Evolutionary conservation across 2,888 invertebrate genomes (phyloP), one percentile per base, ranked within the genome.

Genomic region (Meteorus cinctellus): DNA sequence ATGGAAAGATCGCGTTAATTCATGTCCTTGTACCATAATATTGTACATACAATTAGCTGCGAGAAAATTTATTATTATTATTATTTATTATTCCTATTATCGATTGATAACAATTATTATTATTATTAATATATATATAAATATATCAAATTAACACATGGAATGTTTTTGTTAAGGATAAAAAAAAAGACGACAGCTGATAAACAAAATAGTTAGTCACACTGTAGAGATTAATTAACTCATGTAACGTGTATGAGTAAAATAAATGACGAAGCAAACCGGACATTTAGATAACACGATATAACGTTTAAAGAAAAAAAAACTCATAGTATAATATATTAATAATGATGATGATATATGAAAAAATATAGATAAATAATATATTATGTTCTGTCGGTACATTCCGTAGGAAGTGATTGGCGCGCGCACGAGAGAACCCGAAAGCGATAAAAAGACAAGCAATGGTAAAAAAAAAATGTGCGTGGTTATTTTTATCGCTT

Each of bases 11-110:
- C 72, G 68, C 63, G 67, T 29, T 71, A 48, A 75, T 41, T 74
- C 78, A 62, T 79, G 75, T 77, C 75, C 71, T 55, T 86, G 85
- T 84, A 86, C 66, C 78, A 86, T 86, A 86, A 81, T 81, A 82
- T 79, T 88, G 87, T 88, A 88, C 84, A 87, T 87, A 86, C 79
- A 84, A 82, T 81, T 86, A 85, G 84, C 82, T 82, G 82, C 82
- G 81, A 81, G 77, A 83, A 82, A 80, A 79, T 81, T 80, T 60
- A 81, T 82, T 81, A 81, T 78, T 77, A 81, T 82, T 80, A 83
- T 82, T 82, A 81, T 77, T 74, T 65, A 78, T 74, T 75, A 78
- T 78, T 79, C 67, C 77, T 73, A 79, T 73, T 82, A 83, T 81
- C 81, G 76, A 83, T 78, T 77, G 72, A 80, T 80, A 79, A 81